These are phyloP conservation scores for Pomacea maculata DNA, from an alignment of 1,140 invertebrate species.

Conservation along the genomic window DNA sequence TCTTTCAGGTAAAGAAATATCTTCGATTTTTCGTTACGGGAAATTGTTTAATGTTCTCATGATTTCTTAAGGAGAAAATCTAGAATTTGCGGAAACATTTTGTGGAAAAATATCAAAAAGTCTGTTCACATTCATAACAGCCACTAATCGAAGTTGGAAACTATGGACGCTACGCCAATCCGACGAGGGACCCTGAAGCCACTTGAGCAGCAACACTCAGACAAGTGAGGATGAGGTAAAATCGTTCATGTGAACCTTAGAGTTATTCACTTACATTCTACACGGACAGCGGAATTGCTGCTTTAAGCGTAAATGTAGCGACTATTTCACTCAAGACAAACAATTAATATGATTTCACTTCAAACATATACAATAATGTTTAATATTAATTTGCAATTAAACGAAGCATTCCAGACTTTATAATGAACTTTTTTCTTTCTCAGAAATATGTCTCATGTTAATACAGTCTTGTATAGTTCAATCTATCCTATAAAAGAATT, in stretches of 20 bases:
- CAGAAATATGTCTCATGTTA: too few relatives aligned
- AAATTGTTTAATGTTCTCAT: background rate
- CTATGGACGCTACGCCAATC: conserved; percentile 16
- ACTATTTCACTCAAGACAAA: too few relatives aligned
- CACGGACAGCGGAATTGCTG: too few relatives aligned
- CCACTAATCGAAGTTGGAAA: conserved; percentile 19
- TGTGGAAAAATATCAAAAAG: background rate
- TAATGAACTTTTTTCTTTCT: too few relatives aligned
- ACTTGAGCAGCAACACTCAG: background rate
- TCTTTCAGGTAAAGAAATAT: background rate
- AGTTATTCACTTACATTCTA: background rate
- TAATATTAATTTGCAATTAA: too few relatives aligned
- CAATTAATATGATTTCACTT: too few relatives aligned
- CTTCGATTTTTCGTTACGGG: background rate
- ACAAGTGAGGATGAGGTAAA: background rate
- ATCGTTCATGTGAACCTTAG: too few relatives aligned
- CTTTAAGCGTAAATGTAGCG: too few relatives aligned
- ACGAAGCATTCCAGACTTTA: too few relatives aligned
- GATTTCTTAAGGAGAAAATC: background rate
- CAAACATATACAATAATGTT: too few relatives aligned
- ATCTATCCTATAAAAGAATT: too few relatives aligned
- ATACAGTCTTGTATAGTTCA: too few relatives aligned
- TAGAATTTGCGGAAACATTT: background rate
- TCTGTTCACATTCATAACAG: background rate
- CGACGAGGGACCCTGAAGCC: background rate